Evolutionary conservation across 1,140 invertebrate species (phyloP), one percentile per base, ranked within the genome.

Genomic region (Bacillus rossius): DNA sequence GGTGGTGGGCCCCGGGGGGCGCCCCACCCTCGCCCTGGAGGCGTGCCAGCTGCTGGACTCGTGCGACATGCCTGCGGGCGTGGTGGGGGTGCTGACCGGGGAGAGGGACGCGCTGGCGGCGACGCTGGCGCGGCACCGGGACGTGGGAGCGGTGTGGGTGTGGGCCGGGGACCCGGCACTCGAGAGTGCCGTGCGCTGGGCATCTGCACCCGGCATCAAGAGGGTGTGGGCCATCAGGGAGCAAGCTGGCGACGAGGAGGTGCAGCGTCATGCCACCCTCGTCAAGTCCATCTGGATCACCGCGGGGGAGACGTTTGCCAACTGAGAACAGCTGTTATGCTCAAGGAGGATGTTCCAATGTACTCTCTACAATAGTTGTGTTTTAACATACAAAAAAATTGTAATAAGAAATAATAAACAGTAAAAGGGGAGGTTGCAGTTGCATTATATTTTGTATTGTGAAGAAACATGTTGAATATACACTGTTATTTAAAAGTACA

Each of bases 261-360:
- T 77, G 48, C 63, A 77, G 8, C 72, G 75, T 52, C 74, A 78
- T 23, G 67, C 74, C 1, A 69, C 72, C 8, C 72, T 76, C 51
- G 65, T 63, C 34, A 79, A 79, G 62, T 76, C 76, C 52, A 70
- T 79, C 45, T 78, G 77, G 77, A 66, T 78, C 3, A 77, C 77
- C 40, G 77, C 77, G 74, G 77, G 77, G 48, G 76, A 77, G 42
- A 77, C 77, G 23, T 79, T 75, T 71, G 77, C 77, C n/a, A 79
- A 79, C 63, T 79, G 62, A 65, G 37, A n/a, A 16, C 10, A 34
- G 5, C 10, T 4, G 4, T 34, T 34, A 7, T 34, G 10, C 10
- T 34, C 10, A 10, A 10, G 10, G 10, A 10, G 29, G 29, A 34
- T 34, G 29, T 34, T 34, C 10, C 29, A 34, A n/a, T n/a, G n/a